phyloP scores from a whole-genome alignment of 1,140 invertebrate genomes.

The Tetramorium simillimum region DNA sequence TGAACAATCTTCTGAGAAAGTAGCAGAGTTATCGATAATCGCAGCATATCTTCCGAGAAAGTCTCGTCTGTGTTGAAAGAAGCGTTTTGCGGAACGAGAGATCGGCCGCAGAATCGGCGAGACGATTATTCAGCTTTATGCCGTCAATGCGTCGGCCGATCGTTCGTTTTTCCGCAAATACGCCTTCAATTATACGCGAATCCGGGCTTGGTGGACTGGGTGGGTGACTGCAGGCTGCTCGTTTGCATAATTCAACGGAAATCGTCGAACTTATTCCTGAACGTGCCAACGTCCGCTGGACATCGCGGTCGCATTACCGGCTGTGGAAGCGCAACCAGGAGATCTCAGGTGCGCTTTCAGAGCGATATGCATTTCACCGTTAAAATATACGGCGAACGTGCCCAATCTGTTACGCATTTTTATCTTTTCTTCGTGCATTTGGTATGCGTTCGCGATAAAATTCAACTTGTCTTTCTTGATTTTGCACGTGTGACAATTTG shows the following conservation, averaged over 20 bases:
- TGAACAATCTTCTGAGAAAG: not conserved
- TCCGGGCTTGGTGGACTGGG: constrained; percentile 28
- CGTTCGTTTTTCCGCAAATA: constrained; percentile 58
- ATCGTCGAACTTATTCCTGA: constrained; percentile 52
- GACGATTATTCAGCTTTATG: constrained; percentile 19
- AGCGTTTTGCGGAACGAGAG: constrained; percentile 3
- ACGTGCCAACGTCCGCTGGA: constrained; percentile 18
- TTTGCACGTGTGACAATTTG: not conserved
- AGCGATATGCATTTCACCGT: constrained; percentile 5
- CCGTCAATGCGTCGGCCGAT: not conserved
- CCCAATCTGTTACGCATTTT: constrained; percentile 11
- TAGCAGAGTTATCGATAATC: not conserved
- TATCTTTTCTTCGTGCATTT: not conserved
- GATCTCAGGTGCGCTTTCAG: constrained; percentile 14
- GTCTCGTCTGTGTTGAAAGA: not conserved
- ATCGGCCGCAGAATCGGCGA: not conserved
- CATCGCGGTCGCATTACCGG: not conserved
- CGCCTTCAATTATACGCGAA: constrained; percentile 62
- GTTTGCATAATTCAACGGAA: constrained; percentile 72
- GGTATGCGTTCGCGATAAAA: not conserved
- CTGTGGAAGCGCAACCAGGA: not conserved
- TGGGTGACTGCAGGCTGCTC: constrained; percentile 32
- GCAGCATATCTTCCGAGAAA: constrained; percentile 1
- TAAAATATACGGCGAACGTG: constrained; percentile 20
- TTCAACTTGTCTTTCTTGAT: not conserved